Base-by-base conservation (phyloP, 2,113 vertebrate species). In the Pungitius pungitius region DNA sequence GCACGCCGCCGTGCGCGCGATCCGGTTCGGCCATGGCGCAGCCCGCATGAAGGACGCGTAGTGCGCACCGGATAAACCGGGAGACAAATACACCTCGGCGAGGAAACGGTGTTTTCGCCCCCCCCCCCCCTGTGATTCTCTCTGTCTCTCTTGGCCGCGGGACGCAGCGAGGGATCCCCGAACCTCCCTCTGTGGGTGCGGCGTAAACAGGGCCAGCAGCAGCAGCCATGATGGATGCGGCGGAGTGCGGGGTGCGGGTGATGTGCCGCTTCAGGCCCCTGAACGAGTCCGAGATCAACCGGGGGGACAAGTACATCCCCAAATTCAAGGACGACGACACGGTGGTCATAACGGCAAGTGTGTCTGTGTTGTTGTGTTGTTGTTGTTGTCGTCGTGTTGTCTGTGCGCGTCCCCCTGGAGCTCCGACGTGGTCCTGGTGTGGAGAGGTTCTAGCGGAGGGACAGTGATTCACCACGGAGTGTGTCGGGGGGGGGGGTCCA, bases 211-310 rank as follows among this genome's bases (percentile, higher is more conserved):
- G 35, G 27, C 45, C 18, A 8, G 8, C 26, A 56, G 72, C 68
- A 33, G 66, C 67, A 87, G 67, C 37, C 77, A 97, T 96, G 96
- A 93, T 93, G 94, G 95, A 96, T 73, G 95, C 95, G 9, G 93
- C 96, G 17, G 96, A 97, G 91, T 97, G 96, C 92, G 96, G 96
- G 88, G 96, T 97, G 87, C 95, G 96, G 77, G 96, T 97, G 88
- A 96, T 97, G 96, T 97, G 96, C 90, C 93, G 96, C 78, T 97
- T 97, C 92, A 94, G 96, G 91, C 96, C 96, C 39, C 93, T 97
- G 69, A 97, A 96, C 89, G 92, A 95, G 64, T 92, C 96, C n/a
- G 96, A 97, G 77, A 95, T 95, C 65, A 92, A 78, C 43, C 84
- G 96, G 69, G 96, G 96, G 43, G 96, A 97, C 91, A 95, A 96